These are phyloP conservation scores for Aporophyla lueneburgensis DNA, from an alignment of 2,888 invertebrate species.

Conservation along the genomic window DNA sequence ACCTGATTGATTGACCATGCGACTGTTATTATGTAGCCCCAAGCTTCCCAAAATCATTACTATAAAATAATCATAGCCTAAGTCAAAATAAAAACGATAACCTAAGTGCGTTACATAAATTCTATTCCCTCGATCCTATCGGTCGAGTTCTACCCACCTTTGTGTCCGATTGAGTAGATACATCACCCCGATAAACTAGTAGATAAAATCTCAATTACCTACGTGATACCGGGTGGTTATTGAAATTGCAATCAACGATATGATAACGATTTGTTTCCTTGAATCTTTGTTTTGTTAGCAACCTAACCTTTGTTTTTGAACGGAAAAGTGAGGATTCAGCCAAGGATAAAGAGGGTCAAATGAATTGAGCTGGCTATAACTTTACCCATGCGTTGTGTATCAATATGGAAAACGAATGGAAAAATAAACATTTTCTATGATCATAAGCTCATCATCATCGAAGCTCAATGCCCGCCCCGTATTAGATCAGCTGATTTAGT, in stretches of 20 bases:
- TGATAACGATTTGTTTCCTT: constrained; percentile 24
- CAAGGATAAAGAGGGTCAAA: not conserved
- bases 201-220: constrained; percentile 28
- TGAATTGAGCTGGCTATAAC: too few relatives aligned
- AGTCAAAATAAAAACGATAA: not conserved
- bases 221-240: constrained; percentile 23
- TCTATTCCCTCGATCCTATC: not conserved
- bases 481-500: too few relatives aligned
- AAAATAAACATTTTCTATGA: too few relatives aligned
- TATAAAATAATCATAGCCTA: not conserved
- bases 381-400: too few relatives aligned
- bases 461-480: too few relatives aligned
- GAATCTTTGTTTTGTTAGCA: constrained; percentile 14
- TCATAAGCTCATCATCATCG: too few relatives aligned
- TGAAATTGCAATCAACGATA: constrained; percentile 41
- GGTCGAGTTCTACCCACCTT: not conserved
- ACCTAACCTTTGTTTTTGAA: not conserved
- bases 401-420: too few relatives aligned
- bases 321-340: too few relatives aligned
- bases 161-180: not conserved
- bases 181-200: constrained; percentile 17
- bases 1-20: too few relatives aligned
- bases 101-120: not conserved
- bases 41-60: too few relatives aligned
- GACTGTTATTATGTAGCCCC: too few relatives aligned